phyloP scores from a whole-genome alignment of 1,140 invertebrate species.

The Pseudomyrmex flavicornis region DNA sequence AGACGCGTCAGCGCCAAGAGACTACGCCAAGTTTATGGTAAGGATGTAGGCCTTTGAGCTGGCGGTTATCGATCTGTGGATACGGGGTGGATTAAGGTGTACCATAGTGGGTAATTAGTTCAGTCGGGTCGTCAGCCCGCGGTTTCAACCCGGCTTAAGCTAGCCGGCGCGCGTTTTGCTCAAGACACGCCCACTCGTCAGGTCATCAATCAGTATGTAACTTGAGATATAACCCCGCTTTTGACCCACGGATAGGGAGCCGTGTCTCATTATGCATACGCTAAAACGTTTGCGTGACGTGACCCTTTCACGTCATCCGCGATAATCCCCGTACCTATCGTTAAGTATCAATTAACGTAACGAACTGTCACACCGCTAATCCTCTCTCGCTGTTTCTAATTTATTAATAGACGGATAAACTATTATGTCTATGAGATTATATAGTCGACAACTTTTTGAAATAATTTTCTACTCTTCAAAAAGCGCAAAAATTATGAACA shows the following conservation, averaged over 20 bases:
- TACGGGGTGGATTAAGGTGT: constrained; percentile 58
- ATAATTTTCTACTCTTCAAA: no score
- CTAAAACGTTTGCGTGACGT: neutral
- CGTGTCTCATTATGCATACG: constrained; percentile 38
- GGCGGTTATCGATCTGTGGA: constrained; percentile 56
- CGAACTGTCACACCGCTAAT: neutral
- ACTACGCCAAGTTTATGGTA: constrained; percentile 47
- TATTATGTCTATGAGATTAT: no score
- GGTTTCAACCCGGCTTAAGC: constrained; percentile 58
- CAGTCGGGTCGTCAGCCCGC: constrained; percentile 58
- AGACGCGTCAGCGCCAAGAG: constrained; percentile 26
- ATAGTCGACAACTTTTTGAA: no score
- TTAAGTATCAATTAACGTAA: constrained; percentile 37
- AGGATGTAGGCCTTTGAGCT: constrained; percentile 31
- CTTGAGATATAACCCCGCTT: constrained; percentile 47
- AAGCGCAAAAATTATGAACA: no score
- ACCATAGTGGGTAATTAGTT: constrained; percentile 67
- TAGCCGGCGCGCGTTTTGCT: constrained; percentile 59
- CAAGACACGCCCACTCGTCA: constrained; percentile 47
- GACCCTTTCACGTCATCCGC: constrained; percentile 28
- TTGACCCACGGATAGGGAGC: constrained; percentile 20
- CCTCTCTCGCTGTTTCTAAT: neutral
- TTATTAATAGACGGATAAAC: neutral
- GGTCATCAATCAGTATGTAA: constrained; percentile 68
- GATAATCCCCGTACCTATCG: constrained; percentile 2